Evolutionary conservation across 2,888 invertebrate species (phyloP).

Genomic region (Hoplodrina blanda): DNA sequence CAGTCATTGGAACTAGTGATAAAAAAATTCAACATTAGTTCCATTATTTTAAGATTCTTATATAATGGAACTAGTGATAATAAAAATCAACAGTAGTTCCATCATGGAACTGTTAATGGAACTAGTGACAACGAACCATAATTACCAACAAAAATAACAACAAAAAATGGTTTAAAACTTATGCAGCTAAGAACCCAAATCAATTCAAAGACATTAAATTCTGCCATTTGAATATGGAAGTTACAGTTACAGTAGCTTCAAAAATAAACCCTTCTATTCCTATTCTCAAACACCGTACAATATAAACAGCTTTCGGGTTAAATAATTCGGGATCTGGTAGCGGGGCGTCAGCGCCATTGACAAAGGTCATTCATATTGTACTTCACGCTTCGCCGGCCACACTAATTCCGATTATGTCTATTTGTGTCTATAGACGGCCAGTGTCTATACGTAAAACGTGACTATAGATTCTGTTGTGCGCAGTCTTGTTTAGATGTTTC

Average conservation of each 20-base stretch:
- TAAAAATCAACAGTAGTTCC: no score
- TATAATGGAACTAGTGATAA: no score
- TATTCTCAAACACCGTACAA: slow-evolving; percentile 57
- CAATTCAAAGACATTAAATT: not conserved
- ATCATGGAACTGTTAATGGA: no score
- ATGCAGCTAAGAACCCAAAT: no score
- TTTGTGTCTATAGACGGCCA: slow-evolving; percentile 63
- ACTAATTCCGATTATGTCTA: slow-evolving; percentile 85
- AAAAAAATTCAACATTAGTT: no score
- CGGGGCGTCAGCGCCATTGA: slow-evolving; percentile 83
- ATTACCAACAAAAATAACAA: no score
- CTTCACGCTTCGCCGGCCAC: slow-evolving; percentile 81
- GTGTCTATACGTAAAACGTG: slow-evolving; percentile 32
- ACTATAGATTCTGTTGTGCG: slow-evolving; percentile 21
- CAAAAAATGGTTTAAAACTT: no score
- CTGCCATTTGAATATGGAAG: no score
- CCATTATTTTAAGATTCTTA: no score
- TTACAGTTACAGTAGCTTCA: no score
- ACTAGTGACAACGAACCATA: no score
- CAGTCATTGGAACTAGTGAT: no score
- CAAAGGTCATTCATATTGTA: slow-evolving; percentile 89
- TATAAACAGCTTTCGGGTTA: slow-evolving; percentile 70
- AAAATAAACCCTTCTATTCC: not conserved
- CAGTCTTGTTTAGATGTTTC: not conserved
- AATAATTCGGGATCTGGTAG: slow-evolving; percentile 77